Evolutionary conservation across 2,888 invertebrate species (phyloP).

Genomic region (Octonoba sinensis): DNA sequence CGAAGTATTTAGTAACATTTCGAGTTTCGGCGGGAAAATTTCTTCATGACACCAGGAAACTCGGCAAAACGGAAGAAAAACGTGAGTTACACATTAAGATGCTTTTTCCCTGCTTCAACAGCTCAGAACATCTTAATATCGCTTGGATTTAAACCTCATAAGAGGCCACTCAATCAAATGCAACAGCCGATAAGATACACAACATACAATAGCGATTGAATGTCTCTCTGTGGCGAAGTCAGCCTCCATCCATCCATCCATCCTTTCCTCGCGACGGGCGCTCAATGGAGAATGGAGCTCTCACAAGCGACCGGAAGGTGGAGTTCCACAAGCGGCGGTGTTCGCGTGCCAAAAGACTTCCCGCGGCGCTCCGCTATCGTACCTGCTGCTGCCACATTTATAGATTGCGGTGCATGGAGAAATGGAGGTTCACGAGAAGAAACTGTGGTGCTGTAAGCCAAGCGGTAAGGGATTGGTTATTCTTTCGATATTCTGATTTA

Average conservation of each 20-base stretch:
- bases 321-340: constrained; percentile 11
- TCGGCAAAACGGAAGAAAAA: too few species aligned
- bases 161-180: too few species aligned
- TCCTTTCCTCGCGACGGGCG: background rate
- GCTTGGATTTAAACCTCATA: too few species aligned
- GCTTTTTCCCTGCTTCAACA: too few species aligned
- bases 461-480: constrained; percentile 14
- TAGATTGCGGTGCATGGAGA: too few species aligned
- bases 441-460: background rate
- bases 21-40: too few species aligned
- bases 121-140: too few species aligned
- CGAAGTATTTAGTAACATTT: too few species aligned
- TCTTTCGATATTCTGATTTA: background rate
- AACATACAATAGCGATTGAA: constrained; percentile 34
- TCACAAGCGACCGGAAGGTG: background rate
- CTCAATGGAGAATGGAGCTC: background rate
- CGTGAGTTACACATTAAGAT: too few species aligned
- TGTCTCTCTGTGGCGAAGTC: constrained; percentile 4
- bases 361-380: background rate
- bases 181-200: constrained; percentile 20
- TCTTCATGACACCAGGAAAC: too few species aligned
- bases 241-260: background rate
- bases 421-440: too few species aligned
- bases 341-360: constrained; percentile 32
- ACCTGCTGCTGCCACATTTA: background rate